Base-by-base conservation (phyloP, 2,113 vertebrate species). In the Scomber japonicus region DNA sequence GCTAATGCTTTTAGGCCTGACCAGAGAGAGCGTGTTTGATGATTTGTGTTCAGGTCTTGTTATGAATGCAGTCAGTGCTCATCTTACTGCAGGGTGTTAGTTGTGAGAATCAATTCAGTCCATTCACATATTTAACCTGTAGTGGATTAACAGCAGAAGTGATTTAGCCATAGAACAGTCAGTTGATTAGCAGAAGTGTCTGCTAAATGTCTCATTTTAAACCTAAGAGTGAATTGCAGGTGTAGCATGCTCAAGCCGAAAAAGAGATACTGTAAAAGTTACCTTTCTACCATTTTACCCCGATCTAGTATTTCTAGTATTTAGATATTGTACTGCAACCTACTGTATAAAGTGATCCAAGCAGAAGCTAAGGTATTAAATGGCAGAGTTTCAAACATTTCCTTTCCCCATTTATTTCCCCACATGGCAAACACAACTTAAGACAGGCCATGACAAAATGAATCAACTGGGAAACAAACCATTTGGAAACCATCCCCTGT, bases 1-100 rank as follows among this genome's bases (percentile, higher is more conserved):
- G 71, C 15, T 75, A 59, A 78, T 78, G 30, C 75, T 64, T 62
- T 78, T 30, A 55, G 45, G 48, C 19, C 27, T 40, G 16, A 67
- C 15, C 57, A 30, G 0, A 55, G 61, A 57, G 11, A 7, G 35
- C 5, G 31, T 64, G n/a, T 61, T 56, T 54, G 21, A 48, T 31
- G 60, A 50, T 16, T 48, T 44, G 40, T 60, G 63, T 79, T 27
- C 6, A 30, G 9, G 27, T 51, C 12, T 48, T 30, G 24, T 56
- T 76, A 50, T 69, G 24, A 81, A 15, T 59, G 45, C 30, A 30
- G n/a, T 69, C 13, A 27, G 46, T 16, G 24, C 46, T 55, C 40
- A 40, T 24, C 4, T 56, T 50, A 55, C 30, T 19, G 27, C 46
- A 30, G 5, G 31, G 14, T 14, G 3, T 44, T 40, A 64, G 12